Base-by-base conservation (phyloP, 2,888 invertebrate species). In the Teleogryllus oceanicus region DNA sequence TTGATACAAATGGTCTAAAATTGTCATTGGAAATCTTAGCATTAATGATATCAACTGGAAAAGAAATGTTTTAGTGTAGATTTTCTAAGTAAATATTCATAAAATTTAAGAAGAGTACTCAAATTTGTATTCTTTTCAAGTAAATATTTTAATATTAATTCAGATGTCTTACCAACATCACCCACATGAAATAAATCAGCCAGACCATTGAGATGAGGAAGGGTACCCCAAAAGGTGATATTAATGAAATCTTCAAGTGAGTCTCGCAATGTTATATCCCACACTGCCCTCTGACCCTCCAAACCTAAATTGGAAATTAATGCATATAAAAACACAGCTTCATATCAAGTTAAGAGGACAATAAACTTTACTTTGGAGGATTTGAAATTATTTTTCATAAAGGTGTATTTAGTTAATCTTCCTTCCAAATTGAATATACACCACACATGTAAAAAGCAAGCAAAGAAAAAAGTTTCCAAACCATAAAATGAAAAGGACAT, bases 261-360 rank as follows among this genome's bases (percentile, higher is more conserved):
- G 87, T 95, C 95, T 82, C 94, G 89, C 49, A 95, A 83, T 0
- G 94, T 94, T 83, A 94, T 93, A 80, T 91, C 92, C 88, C 93
- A 93, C 0, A 95, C 94, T n/a, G 91, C 93, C 83, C 91, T 90
- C 50, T 88, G 62, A n/a, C 62, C 62, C 4, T 62, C 62, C 62
- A 62, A 18, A 13, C 62, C 62, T 62, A 62, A 8, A 37, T 37
- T 8, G 8, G 37, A 87, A 62, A 76, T 74, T 77, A 16, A 78
- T 75, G 13, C 2, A 13, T 78, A n/a, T 24, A 79, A 20, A 76
- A 80, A 74, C 50, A 37, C 2, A 77, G 2, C 37, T 74, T 20
- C 11, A 18, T 16, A 37, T 37, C 8, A 37, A 37, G 5, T 37
- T 8, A 37, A 37, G 37, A 5, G 37, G 8, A 37, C 37, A 8